phyloP scores from a whole-genome alignment of 1,140 invertebrate genomes.

The Procambarus clarkii region DNA sequence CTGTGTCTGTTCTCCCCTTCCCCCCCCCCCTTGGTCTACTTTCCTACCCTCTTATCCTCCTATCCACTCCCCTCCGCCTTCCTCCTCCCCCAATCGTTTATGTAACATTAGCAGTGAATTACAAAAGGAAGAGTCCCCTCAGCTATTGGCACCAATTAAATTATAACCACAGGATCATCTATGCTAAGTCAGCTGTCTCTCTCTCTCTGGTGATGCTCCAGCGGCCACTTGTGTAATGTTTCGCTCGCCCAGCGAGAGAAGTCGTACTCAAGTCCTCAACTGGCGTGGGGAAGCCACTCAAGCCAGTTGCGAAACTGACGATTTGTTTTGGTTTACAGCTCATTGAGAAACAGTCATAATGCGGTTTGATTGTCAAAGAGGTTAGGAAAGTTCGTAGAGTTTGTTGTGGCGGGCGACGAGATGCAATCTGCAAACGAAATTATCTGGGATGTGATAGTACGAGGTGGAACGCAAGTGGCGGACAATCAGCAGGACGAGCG shows the following conservation, averaged over 20 bases:
- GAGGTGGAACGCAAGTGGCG: background rate
- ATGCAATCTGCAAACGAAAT: too few species aligned
- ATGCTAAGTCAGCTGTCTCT: background rate
- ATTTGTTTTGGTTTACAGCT: too few species aligned
- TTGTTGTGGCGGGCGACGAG: too few species aligned
- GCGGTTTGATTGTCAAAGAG: too few species aligned
- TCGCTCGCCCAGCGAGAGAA: background rate
- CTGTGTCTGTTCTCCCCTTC: background rate
- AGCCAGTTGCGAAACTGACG: too few species aligned
- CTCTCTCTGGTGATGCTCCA: background rate
- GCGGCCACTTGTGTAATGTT: background rate
- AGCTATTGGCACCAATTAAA: conserved; percentile 38
- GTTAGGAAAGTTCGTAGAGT: too few species aligned
- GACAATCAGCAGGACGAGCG: conserved; percentile 29
- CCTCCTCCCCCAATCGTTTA: conserved; percentile 7
- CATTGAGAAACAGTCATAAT: too few species aligned
- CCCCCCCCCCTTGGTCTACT: background rate
- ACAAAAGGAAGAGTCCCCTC: background rate
- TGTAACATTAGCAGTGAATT: conserved; percentile 27
- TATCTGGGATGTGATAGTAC: background rate
- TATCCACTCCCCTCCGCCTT: conserved; percentile 9
- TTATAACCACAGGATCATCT: conserved; percentile 45
- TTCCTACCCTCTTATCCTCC: too few species aligned
- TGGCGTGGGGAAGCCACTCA: too few species aligned
- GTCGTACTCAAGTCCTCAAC: too few species aligned